These are phyloP conservation scores for Oreotrochilus melanogaster DNA, from an alignment of 2,113 vertebrate genomes.

Conservation along the genomic window DNA sequence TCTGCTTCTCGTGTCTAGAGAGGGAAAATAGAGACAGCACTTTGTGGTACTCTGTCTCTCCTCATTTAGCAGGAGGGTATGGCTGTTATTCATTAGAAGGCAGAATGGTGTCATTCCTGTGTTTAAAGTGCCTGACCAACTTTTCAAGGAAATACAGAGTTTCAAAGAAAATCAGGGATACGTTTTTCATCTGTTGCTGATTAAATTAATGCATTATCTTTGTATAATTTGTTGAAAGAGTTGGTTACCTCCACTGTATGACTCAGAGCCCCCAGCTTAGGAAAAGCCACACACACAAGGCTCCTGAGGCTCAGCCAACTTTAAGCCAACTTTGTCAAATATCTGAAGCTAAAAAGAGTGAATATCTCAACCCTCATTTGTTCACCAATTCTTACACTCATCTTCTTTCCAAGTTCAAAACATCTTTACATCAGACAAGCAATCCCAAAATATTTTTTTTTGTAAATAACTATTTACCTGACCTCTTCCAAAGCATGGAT, in stretches of 20 bases:
- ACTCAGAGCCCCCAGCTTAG: background rate
- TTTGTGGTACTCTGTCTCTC: background rate
- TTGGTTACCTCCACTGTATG: background rate
- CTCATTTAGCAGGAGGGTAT: background rate
- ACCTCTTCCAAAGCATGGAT: background rate
- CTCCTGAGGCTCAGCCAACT: background rate
- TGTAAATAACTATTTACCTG: background rate
- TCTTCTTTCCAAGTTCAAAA: background rate
- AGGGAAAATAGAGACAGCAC: background rate
- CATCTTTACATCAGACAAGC: background rate
- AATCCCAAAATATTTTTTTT: background rate
- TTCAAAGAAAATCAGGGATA: background rate
- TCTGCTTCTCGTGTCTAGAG: background rate
- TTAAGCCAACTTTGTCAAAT: background rate
- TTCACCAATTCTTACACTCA: too few species aligned
- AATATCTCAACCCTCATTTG: background rate
- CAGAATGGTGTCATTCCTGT: background rate
- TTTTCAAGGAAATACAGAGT: background rate
- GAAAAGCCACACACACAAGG: background rate
- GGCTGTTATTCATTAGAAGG: background rate
- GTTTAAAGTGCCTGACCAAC: background rate
- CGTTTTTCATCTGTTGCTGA: background rate
- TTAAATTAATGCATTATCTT: background rate
- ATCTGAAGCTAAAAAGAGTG: background rate
- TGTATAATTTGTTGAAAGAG: background rate